A percentile compares a stretch with the other conserved stretches of the same genome.
phyloP scores from a whole-genome alignment of 2,797 vertebrate genomes.

The Mionectes olivaceus region DNA sequence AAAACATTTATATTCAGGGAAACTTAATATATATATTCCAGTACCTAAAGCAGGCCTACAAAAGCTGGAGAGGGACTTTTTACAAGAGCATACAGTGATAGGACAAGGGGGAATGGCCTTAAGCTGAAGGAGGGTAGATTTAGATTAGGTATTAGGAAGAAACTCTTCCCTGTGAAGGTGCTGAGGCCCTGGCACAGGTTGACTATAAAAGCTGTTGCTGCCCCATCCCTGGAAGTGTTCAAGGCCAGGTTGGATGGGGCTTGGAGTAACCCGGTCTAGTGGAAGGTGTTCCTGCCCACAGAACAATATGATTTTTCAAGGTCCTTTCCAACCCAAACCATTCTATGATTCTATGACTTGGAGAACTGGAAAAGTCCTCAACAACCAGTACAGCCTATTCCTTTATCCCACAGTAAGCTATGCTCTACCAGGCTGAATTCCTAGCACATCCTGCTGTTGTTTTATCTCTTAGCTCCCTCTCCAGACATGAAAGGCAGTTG shows the following conservation, averaged over 20 bases:
- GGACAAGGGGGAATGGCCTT: fast-evolving
- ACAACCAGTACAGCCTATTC: not conserved
- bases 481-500: not conserved
- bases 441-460: not conserved
- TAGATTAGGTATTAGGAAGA: not conserved
- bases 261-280: not conserved
- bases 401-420: not conserved
- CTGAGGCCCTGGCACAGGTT: fast-evolving
- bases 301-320: fast-evolving
- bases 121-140: not conserved
- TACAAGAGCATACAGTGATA: not conserved
- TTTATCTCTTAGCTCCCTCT: not conserved
- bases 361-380: not conserved
- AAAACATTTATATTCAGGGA: not conserved
- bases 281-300: too few relatives aligned
- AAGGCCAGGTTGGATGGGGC: fast-evolving
- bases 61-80: not conserved
- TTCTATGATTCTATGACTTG: not conserved
- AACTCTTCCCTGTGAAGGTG: not conserved
- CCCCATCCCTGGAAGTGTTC: not conserved
- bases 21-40: not conserved
- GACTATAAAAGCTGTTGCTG: not conserved
- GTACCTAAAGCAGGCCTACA: not conserved
- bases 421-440: fast-evolving
- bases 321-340: not conserved